Evolutionary conservation across 2,888 invertebrate species (phyloP).

Genomic region (Scaptomyza parva): DNA sequence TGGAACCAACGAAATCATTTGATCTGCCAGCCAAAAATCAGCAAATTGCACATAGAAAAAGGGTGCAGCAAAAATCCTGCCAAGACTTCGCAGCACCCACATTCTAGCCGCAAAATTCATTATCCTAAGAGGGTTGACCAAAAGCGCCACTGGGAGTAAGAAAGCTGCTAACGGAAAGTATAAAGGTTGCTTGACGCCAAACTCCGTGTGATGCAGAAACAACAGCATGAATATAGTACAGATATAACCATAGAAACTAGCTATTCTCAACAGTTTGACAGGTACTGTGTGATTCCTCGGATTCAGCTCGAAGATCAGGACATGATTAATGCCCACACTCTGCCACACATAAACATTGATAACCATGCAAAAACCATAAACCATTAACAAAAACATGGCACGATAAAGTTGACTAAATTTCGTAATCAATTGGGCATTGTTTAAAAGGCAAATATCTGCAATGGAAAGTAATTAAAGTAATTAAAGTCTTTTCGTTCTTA

Average conservation of each 20-base stretch:
- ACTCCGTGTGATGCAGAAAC: constrained; percentile 87
- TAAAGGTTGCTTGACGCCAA: constrained; percentile 90
- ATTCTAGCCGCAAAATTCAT: constrained; percentile 94
- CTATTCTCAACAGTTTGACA: constrained; percentile 95
- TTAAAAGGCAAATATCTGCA: constrained; percentile 4
- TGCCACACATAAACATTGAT: constrained; percentile 98
- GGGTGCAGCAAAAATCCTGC: constrained; percentile 93
- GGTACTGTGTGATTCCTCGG: constrained; percentile 95
- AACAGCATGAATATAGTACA: constrained; percentile 93
- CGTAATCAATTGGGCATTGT: constrained; percentile 1
- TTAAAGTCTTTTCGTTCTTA: no score
- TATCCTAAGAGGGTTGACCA: constrained; percentile 95
- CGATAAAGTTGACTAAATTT: constrained; percentile 95
- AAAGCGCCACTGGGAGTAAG: constrained; percentile 90
- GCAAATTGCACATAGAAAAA: constrained; percentile 96
- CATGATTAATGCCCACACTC: constrained; percentile 97
- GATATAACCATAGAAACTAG: constrained; percentile 94
- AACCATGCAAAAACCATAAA: constrained; percentile 96
- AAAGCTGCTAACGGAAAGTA: constrained; percentile 94
- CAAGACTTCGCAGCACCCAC: constrained; percentile 93
- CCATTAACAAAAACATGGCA: constrained; percentile 94
- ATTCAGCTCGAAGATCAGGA: constrained; percentile 97
- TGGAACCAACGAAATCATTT: constrained; percentile 94
- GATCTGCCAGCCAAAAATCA: constrained; percentile 98
- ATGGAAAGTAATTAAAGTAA: not conserved